These are phyloP conservation scores for Bombylius major DNA, from an alignment of 2,888 invertebrate species.

Conservation along the genomic window DNA sequence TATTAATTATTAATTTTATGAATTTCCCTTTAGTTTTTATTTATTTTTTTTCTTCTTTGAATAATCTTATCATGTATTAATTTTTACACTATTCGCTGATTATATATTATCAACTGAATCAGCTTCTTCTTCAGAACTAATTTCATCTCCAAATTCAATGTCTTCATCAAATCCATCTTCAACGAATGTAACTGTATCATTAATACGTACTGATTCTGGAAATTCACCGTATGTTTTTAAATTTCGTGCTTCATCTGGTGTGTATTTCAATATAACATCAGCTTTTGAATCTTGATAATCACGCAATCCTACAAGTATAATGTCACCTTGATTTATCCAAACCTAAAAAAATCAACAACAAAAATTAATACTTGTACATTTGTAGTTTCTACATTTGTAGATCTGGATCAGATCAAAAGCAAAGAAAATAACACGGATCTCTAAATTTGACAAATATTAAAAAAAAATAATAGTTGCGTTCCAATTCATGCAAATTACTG, in stretches of 20 bases:
- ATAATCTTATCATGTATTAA: too few species aligned
- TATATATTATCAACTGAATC: constrained; percentile 57
- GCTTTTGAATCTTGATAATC: constrained; percentile 98
- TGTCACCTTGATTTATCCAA: constrained; percentile 98
- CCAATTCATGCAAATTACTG: too few species aligned
- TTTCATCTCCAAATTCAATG: constrained; percentile 92
- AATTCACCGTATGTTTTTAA: constrained; percentile 98
- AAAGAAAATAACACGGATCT: too few species aligned
- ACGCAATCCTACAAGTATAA: constrained; percentile 91
- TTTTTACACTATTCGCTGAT: constrained; percentile 18
- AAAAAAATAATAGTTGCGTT: too few species aligned
- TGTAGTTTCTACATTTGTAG: too few species aligned
- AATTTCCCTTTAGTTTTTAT: too few species aligned
- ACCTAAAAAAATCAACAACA: constrained; percentile 41
- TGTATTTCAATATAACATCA: constrained; percentile 97
- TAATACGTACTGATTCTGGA: constrained; percentile 96
- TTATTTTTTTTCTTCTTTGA: too few species aligned
- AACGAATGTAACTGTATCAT: constrained; percentile 88
- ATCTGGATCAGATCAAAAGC: too few species aligned
- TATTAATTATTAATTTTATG: too few species aligned
- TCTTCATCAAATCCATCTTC: constrained; percentile 93
- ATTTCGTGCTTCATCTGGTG: constrained; percentile 97
- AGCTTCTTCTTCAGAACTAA: constrained; percentile 80
- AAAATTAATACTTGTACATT: too few species aligned
- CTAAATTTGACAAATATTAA: too few species aligned